Evolutionary conservation across 2,888 invertebrate species (phyloP).

Genomic region (Acronicta leporina): DNA sequence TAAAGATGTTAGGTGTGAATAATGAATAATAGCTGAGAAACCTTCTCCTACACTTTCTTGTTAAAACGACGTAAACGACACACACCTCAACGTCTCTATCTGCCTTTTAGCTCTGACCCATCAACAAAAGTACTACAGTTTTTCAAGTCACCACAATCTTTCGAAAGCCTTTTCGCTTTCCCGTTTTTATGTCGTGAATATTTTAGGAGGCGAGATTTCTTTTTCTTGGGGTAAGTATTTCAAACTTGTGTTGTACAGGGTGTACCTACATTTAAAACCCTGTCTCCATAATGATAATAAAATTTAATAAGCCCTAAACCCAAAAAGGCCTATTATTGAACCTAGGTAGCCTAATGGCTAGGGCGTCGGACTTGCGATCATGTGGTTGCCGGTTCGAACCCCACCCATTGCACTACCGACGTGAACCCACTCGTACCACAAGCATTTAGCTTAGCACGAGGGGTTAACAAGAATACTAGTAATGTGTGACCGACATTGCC

Average conservation of each 20-base stretch:
- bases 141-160: slow-evolving; percentile 45
- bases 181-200: slow-evolving; percentile 51
- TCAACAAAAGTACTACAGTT: slow-evolving; percentile 12
- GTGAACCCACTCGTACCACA: too few species aligned
- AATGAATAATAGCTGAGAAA: slow-evolving; percentile 36
- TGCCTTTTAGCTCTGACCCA: neutral
- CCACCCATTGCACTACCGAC: too few species aligned
- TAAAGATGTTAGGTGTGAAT: slow-evolving; percentile 19
- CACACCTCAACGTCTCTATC: too few species aligned
- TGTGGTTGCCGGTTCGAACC: too few species aligned
- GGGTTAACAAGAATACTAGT: too few species aligned
- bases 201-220: slow-evolving; percentile 45
- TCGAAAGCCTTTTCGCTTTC: slow-evolving; percentile 38
- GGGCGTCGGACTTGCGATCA: too few species aligned
- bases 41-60: slow-evolving; percentile 14
- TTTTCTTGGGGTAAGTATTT: slow-evolving; percentile 40
- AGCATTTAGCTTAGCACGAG: too few species aligned
- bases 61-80: neutral
- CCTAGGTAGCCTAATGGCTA: too few species aligned
- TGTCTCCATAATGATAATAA: too few species aligned
- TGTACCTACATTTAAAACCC: slow-evolving; percentile 9
- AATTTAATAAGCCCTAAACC: too few species aligned
- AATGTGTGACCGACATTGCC: too few species aligned
- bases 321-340: too few species aligned
- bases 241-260: slow-evolving; percentile 39